These are phyloP conservation scores for Argyra leucocephala DNA, from an alignment of 2,888 invertebrate genomes.

Conservation along the genomic window DNA sequence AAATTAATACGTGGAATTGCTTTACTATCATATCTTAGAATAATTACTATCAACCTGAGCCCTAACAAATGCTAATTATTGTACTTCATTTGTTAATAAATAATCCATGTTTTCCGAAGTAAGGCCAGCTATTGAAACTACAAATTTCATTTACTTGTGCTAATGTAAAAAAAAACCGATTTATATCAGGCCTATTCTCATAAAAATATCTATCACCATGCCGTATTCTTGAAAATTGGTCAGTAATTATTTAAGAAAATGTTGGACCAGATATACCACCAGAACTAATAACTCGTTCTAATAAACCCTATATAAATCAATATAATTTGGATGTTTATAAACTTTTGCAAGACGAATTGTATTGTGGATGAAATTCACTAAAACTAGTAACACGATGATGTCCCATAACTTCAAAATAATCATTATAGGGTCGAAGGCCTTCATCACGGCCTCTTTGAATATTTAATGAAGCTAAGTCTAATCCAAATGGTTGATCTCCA, in stretches of 20 bases:
- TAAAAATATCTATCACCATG: slow-evolving; percentile 74
- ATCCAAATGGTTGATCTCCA: slow-evolving; percentile 63
- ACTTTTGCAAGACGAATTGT: slow-evolving; percentile 48
- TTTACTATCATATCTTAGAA: slow-evolving; percentile 4
- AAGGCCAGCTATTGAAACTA: slow-evolving; percentile 54
- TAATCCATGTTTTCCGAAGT: slow-evolving; percentile 69
- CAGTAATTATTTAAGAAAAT: slow-evolving; percentile 70
- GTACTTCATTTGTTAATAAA: slow-evolving; percentile 48
- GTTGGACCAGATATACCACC: slow-evolving; percentile 61
- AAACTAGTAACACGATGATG: slow-evolving; percentile 54
- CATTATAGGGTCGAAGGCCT: slow-evolving; percentile 64
- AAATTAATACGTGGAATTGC: not conserved
- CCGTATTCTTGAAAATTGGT: slow-evolving; percentile 63
- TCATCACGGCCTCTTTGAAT: slow-evolving; percentile 73
- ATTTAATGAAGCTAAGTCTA: slow-evolving; percentile 68
- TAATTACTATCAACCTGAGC: slow-evolving; percentile 43
- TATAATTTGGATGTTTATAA: slow-evolving; percentile 61
- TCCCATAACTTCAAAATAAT: slow-evolving; percentile 66
- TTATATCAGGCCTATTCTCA: slow-evolving; percentile 56
- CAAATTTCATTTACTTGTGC: slow-evolving; percentile 60
- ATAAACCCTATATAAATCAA: slow-evolving; percentile 70
- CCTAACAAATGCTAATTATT: slow-evolving; percentile 53
- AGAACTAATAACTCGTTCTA: slow-evolving; percentile 57
- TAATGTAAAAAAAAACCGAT: slow-evolving; percentile 55
- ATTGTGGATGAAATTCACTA: slow-evolving; percentile 49